These are phyloP conservation scores for Trachelipus rathkii DNA, from an alignment of 1,140 invertebrate species.

Conservation along the genomic window DNA sequence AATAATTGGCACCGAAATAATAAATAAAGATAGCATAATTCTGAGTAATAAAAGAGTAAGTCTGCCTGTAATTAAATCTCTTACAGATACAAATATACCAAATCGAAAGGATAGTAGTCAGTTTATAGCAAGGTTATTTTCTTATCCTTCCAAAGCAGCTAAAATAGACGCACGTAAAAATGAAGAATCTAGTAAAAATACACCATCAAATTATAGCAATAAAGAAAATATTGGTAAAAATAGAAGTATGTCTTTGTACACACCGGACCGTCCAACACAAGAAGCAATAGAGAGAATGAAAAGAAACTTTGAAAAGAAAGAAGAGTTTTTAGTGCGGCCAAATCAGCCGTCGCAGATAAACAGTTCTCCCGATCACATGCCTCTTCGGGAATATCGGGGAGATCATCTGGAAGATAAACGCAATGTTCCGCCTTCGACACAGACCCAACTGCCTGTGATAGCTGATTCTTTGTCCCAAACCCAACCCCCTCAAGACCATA, in stretches of 20 bases:
- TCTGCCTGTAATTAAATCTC: constrained; percentile 18
- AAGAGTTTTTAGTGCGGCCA: constrained; percentile 74
- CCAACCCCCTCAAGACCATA: constrained; percentile 23
- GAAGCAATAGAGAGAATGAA: constrained; percentile 58
- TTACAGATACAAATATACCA: constrained; percentile 23
- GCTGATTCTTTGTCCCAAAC: constrained; percentile 39
- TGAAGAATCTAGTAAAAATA: background rate
- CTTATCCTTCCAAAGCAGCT: constrained; percentile 33
- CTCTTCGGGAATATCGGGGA: constrained; percentile 67
- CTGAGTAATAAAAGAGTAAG: background rate
- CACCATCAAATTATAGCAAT: constrained; percentile 27
- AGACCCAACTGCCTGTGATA: constrained; percentile 37
- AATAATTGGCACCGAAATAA: constrained; percentile 24
- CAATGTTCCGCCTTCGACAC: constrained; percentile 65
- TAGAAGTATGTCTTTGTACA: constrained; percentile 11
- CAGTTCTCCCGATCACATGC: constrained; percentile 50
- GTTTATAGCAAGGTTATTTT: constrained; percentile 30
- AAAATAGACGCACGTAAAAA: constrained; percentile 16
- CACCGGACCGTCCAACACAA: constrained; percentile 34
- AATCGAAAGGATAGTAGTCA: constrained; percentile 23
- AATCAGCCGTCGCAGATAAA: constrained; percentile 58
- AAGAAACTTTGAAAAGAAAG: constrained; percentile 78
- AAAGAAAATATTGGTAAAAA: constrained; percentile 30
- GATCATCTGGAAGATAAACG: constrained; percentile 68
- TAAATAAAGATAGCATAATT: background rate